Base-by-base conservation (phyloP, 2,888 invertebrate genomes). In the Cheilosia vernalis region DNA sequence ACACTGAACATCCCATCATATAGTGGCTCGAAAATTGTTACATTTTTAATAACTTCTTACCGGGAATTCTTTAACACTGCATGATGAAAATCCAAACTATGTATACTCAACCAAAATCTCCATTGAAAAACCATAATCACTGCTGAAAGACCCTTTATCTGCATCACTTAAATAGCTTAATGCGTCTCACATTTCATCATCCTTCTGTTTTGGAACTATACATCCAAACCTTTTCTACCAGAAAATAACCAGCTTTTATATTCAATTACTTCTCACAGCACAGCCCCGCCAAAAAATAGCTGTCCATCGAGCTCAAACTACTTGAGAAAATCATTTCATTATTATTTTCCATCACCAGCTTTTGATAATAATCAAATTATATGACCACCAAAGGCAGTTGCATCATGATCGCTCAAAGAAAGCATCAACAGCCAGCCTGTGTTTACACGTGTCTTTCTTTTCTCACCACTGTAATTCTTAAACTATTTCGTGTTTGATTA, bases 401-500 rank as follows among this genome's bases (percentile, higher is more conserved):
- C 55, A 70, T 78, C 44, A 63, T 56, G 9, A 19, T 37, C 10
- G 17, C 15, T 53, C 15, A 76, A 53, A 53, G 53, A 67, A 67
- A 60, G 60, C 53, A 67, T 9, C 30, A 19, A 27, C 56, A 44
- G 56, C 19, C 37, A 44, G 7, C 44, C 17, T 9, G 17, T 47
- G 19, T 15, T 9, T 15, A 40, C 58, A 10, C 37, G 13, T n/a
- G 21, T 49, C 21, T 64, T 37, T 64, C 49, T 15, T 51, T 13
- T 51, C 24, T 21, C 21, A n/a, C 51, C 51, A 51, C 21, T 10
- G 64, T 49, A 51, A 27, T 70, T 70, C 47, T 70, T 70, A 56
- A 13, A 37, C 13, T 37, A 37, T 53, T 78, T 70, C 27, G 60
- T 56, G 17, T 78, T 78, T 78, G 77, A 78, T 78, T 78, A 78